Base-by-base conservation (phyloP, 2,797 vertebrate species). In the Merluccius polli region DNA sequence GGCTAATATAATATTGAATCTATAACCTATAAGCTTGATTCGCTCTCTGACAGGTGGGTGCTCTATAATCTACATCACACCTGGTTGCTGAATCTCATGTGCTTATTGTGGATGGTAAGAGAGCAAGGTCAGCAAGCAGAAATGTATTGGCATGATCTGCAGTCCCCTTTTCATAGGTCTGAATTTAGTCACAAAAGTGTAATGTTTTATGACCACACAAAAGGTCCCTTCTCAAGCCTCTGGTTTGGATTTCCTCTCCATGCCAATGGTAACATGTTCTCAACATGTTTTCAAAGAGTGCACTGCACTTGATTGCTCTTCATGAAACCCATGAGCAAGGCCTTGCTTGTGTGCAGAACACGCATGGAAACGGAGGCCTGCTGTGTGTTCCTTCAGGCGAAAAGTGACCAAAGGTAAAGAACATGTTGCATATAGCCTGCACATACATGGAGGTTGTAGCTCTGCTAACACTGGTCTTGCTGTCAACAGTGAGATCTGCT, bases 401-500 rank as follows among this genome's bases (percentile, higher is more conserved):
- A 59, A 59, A n/a, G 21, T 9, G 4, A 59, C 52, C 21, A 24
- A n/a, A 59, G 8, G 52, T 59, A 5, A n/a, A 59, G 21, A 59
- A 59, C 21, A 24, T 59, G 52, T 59, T 59, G 21, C 52, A 7
- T n/a, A n/a, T n/a, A n/a, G n/a, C n/a, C 52, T 59, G 21, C 52
- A 27, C 24, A 13, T 65, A 10, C 27, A 65, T 13, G 27, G n/a
- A 27, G 59, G 59, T 65, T 10, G 59, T 65, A 24, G n/a, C 59
- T 3, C 78, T 75, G 68, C 76, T 77, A 77, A 70, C 73, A 48
- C 72, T 72, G 78, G 79, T 73, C 75, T 79, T 87, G 88, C 89
- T 85, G 86, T 88, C 70, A 75, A 41, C 77, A 78, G 83, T 78
- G 80, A 83, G 79, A 38, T 71, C 72, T 79, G 83, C 87, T 78